Evolutionary conservation across 2,888 invertebrate genomes (phyloP).

Genomic region (Cephus sareptanus): DNA sequence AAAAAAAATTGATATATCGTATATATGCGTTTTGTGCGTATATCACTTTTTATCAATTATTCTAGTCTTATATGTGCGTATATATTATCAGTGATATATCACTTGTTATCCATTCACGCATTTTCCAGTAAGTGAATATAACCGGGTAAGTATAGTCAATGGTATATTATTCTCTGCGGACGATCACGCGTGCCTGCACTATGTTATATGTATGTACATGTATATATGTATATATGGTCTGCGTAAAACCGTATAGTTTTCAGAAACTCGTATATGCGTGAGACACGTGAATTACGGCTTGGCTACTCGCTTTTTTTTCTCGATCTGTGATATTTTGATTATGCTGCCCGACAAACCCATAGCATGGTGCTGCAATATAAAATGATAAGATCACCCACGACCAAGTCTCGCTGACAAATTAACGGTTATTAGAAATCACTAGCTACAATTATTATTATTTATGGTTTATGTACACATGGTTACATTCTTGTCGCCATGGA

Average conservation of each 20-base stretch:
- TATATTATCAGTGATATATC: background rate
- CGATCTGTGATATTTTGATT: conserved; percentile 20
- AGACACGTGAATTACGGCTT: background rate
- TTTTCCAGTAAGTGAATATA: background rate
- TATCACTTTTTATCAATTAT: background rate
- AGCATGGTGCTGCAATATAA: conserved; percentile 2
- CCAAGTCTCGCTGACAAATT: conserved; percentile 3
- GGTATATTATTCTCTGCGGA: background rate
- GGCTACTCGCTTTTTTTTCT: background rate
- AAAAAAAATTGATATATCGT: background rate
- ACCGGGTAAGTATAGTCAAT: background rate
- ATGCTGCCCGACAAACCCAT: conserved; percentile 22
- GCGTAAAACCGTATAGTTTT: background rate
- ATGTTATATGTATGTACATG: background rate
- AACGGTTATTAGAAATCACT: conserved; percentile 1
- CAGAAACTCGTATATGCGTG: background rate
- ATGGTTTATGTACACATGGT: background rate
- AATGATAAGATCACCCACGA: background rate
- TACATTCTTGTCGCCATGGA: background rate
- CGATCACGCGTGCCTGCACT: background rate
- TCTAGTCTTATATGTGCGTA: background rate
- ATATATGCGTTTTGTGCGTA: background rate
- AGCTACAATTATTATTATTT: background rate
- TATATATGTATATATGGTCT: background rate
- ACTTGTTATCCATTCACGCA: background rate